phyloP scores from a whole-genome alignment of 2,888 invertebrate species.

The Phanerotoma sp. region DNA sequence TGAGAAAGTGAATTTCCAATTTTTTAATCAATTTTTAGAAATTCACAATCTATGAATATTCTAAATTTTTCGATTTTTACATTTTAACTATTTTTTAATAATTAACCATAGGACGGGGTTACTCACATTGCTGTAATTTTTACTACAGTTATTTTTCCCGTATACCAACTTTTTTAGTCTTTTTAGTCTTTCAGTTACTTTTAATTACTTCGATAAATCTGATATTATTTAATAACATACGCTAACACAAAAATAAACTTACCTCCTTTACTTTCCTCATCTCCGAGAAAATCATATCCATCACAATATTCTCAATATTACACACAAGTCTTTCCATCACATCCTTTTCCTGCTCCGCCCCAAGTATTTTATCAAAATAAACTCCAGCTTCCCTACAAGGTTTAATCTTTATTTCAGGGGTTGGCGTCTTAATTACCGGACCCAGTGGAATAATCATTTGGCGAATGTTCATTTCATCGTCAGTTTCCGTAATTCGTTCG shows the following conservation, averaged over 20 bases:
- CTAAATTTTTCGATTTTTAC: too few species aligned
- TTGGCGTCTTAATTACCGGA: conserved; percentile 47
- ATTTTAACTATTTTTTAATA: too few species aligned
- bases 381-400: too few species aligned
- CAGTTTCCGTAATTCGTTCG: conserved; percentile 34
- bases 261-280: conserved; percentile 17
- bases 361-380: conserved; percentile 36
- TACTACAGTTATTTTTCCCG: too few species aligned
- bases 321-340: conserved; percentile 40
- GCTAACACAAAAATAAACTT: background rate
- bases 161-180: too few species aligned
- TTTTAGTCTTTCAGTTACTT: too few species aligned
- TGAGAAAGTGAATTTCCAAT: too few species aligned
- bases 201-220: too few species aligned
- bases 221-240: background rate
- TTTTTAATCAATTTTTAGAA: too few species aligned
- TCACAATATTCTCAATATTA: conserved; percentile 45
- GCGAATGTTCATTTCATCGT: conserved; percentile 33
- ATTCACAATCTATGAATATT: too few species aligned
- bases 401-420: conserved; percentile 27
- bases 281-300: conserved; percentile 46
- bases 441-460: conserved; percentile 49
- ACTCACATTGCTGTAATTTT: too few species aligned
- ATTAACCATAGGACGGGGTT: too few species aligned
- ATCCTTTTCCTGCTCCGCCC: conserved; percentile 31